phyloP scores from a whole-genome alignment of 2,113 vertebrate genomes.

The Pithys albifrons region DNA sequence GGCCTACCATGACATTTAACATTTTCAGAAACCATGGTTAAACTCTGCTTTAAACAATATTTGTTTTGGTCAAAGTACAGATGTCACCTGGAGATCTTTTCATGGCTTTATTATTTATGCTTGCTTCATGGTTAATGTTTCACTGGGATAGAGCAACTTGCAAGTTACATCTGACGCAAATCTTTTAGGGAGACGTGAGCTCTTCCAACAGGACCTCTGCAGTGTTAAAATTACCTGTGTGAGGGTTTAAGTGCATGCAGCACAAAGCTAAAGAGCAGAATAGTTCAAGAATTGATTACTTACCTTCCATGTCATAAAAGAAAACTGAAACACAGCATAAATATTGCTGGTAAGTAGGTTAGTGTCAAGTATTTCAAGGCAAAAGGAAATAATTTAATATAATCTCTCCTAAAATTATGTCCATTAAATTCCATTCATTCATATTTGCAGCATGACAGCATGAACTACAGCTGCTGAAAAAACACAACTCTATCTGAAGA shows the following conservation, averaged over 20 bases:
- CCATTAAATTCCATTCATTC: background rate
- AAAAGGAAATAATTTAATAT: background rate
- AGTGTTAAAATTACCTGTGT: background rate
- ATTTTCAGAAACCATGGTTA: background rate
- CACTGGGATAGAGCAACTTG: background rate
- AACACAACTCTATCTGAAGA: background rate
- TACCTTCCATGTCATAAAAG: background rate
- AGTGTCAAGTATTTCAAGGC: background rate
- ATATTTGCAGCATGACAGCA: background rate
- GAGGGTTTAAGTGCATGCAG: background rate
- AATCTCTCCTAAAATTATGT: background rate
- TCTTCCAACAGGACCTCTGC: background rate
- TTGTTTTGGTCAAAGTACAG: slow-evolving; percentile 14
- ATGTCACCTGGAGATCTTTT: background rate
- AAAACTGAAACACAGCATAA: slow-evolving; percentile 7
- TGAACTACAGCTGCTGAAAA: background rate
- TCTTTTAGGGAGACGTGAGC: background rate
- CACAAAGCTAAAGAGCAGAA: background rate
- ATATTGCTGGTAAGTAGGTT: background rate
- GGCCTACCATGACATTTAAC: background rate
- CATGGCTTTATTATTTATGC: background rate
- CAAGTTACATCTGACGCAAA: background rate
- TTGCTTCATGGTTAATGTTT: slow-evolving; percentile 25
- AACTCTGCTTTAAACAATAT: background rate
- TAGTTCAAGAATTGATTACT: background rate